phyloP scores from a whole-genome alignment of 2,113 vertebrate species.

The Dolichotis patagonum region DNA sequence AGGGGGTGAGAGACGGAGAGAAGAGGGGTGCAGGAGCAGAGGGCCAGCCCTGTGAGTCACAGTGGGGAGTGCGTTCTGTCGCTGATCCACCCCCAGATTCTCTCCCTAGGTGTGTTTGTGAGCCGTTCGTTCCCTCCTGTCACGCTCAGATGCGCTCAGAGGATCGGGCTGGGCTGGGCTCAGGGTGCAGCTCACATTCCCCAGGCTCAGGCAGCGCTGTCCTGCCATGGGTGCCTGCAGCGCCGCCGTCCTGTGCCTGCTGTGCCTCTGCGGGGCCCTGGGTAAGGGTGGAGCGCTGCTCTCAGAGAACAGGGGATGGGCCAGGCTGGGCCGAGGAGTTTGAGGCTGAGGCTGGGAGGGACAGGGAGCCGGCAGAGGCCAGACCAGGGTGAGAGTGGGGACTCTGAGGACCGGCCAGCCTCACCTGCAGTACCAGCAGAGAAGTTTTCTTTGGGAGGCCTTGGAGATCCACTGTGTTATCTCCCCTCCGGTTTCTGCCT shows the following conservation, averaged over 20 bases:
- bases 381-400: neutral
- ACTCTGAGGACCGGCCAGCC: neutral
- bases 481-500: neutral
- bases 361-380: neutral
- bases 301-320: neutral
- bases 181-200: neutral
- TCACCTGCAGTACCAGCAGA: neutral
- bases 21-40: neutral
- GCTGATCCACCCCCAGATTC: neutral
- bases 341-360: neutral
- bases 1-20: neutral
- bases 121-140: conserved; percentile 24
- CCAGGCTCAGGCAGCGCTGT: neutral
- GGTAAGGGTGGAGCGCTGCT: conserved; percentile 35
- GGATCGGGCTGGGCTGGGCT: neutral
- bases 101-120: conserved; percentile 57
- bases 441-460: neutral
- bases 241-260: conserved; percentile 36
- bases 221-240: conserved; percentile 46
- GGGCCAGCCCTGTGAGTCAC: neutral
- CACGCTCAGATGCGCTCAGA: neutral
- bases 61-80: neutral
- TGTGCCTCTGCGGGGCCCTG: conserved; percentile 48
- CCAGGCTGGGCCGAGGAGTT: neutral
- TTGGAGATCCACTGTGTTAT: neutral